These are phyloP conservation scores for Clanis bilineata DNA, from an alignment of 2,888 invertebrate genomes.

Conservation along the genomic window DNA sequence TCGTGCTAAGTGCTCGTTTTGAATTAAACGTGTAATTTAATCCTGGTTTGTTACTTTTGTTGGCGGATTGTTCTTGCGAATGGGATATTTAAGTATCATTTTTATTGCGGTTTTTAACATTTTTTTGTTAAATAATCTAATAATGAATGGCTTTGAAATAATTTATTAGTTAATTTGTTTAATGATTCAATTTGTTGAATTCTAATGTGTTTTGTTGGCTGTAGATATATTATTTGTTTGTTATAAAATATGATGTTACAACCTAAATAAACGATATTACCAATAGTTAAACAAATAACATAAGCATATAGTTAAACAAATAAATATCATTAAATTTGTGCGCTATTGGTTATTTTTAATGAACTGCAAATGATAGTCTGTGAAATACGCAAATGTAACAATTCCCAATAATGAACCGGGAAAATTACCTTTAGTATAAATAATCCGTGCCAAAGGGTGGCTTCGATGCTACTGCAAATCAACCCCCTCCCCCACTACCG, in stretches of 20 bases:
- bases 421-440: conserved; percentile 81
- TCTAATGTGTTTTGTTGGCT: too few relatives aligned
- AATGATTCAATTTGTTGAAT: too few relatives aligned
- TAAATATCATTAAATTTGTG: background rate
- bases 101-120: background rate
- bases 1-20: conserved; percentile 58
- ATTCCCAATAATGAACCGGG: conserved; percentile 79
- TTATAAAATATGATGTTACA: too few relatives aligned
- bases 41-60: conserved; percentile 9
- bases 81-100: background rate
- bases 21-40: conserved; percentile 54
- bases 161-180: background rate
- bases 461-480: conserved; percentile 79
- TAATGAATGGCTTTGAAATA: too few relatives aligned
- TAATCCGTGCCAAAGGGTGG: conserved; percentile 79
- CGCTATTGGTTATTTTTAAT: conserved; percentile 61
- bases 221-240: too few relatives aligned
- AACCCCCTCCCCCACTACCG: conserved; percentile 56
- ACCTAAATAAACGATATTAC: background rate
- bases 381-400: conserved; percentile 77
- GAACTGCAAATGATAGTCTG: conserved; percentile 73
- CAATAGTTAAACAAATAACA: background rate
- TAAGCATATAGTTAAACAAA: background rate
- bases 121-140: too few relatives aligned
- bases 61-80: background rate